phyloP scores from a whole-genome alignment of 2,888 invertebrate species.

The Artemia sinica region DNA sequence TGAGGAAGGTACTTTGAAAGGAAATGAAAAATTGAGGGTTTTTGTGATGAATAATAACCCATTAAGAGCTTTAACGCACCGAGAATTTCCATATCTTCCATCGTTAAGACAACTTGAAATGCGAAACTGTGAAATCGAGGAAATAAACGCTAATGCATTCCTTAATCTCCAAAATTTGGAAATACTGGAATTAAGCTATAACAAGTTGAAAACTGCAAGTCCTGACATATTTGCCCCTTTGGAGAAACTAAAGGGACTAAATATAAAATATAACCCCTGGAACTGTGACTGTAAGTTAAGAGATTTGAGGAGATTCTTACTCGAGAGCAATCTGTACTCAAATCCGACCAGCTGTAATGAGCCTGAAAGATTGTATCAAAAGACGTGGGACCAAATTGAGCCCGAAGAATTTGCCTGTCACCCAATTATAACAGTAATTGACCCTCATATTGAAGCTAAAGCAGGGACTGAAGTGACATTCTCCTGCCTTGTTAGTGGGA shows the following conservation, averaged over 20 bases:
- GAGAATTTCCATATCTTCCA: constrained; percentile 63
- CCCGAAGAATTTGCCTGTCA: constrained; percentile 63
- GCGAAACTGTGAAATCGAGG: constrained; percentile 55
- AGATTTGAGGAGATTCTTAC: constrained; percentile 65
- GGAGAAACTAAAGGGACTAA: constrained; percentile 57
- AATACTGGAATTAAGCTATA: constrained; percentile 60
- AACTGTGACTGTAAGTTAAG: constrained; percentile 69
- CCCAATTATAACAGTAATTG: constrained; percentile 43
- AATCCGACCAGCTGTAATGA: constrained; percentile 51
- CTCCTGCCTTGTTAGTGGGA: constrained; percentile 60
- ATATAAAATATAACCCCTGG: constrained; percentile 64
- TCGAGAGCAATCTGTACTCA: constrained; percentile 56
- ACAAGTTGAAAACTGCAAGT: constrained; percentile 51
- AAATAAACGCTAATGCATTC: constrained; percentile 58
- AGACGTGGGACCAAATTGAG: constrained; percentile 56
- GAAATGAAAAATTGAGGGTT: constrained; percentile 60
- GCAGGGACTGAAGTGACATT: constrained; percentile 65
- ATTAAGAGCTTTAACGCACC: constrained; percentile 47
- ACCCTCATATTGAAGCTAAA: constrained; percentile 44
- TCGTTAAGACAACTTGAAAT: constrained; percentile 62
- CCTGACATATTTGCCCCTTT: constrained; percentile 51
- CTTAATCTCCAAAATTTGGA: constrained; percentile 47
- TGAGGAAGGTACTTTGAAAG: constrained; percentile 58
- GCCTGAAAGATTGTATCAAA: constrained; percentile 48
- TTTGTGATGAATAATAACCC: constrained; percentile 67